Evolutionary conservation across 2,797 vertebrate genomes (phyloP).

Genomic region (Leptodactylus fallax): DNA sequence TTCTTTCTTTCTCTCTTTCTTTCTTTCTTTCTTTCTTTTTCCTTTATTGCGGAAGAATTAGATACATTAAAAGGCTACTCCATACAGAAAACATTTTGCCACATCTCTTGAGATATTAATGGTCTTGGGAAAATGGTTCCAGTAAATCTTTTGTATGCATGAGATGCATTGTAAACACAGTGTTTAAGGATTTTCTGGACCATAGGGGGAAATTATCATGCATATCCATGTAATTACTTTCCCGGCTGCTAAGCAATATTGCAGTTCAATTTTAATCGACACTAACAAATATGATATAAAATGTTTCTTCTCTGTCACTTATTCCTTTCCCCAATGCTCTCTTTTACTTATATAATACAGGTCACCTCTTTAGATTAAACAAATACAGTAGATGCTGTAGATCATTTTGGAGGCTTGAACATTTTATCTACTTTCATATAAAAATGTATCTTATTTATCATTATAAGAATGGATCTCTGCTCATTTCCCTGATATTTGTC

Average conservation of each 20-base stretch:
- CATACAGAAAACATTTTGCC: conserved; percentile 13
- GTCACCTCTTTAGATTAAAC: too few relatives aligned
- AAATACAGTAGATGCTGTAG: too few relatives aligned
- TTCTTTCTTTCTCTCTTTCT: neutral
- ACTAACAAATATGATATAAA: conserved; percentile 41
- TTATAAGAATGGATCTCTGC: too few relatives aligned
- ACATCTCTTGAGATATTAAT: conserved; percentile 40
- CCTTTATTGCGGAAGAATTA: neutral
- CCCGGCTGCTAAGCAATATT: conserved; percentile 47
- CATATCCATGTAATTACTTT: conserved; percentile 53
- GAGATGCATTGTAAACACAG: conserved; percentile 53
- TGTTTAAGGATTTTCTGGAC: conserved; percentile 54
- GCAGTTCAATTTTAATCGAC: conserved; percentile 37
- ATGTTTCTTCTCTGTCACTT: conserved; percentile 26
- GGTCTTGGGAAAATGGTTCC: conserved; percentile 30
- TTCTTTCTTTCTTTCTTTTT: neutral
- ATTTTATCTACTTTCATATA: too few relatives aligned
- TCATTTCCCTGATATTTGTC: too few relatives aligned
- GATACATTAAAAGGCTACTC: conserved; percentile 9
- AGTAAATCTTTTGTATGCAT: conserved; percentile 45
- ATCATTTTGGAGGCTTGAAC: too few relatives aligned
- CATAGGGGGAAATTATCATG: conserved; percentile 49
- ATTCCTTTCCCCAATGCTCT: conserved; percentile 20
- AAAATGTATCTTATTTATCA: too few relatives aligned
- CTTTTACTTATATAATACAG: neutral